These are phyloP conservation scores for Illadopsis cleaveri DNA, from an alignment of 2,113 vertebrate species.

Conservation along the genomic window DNA sequence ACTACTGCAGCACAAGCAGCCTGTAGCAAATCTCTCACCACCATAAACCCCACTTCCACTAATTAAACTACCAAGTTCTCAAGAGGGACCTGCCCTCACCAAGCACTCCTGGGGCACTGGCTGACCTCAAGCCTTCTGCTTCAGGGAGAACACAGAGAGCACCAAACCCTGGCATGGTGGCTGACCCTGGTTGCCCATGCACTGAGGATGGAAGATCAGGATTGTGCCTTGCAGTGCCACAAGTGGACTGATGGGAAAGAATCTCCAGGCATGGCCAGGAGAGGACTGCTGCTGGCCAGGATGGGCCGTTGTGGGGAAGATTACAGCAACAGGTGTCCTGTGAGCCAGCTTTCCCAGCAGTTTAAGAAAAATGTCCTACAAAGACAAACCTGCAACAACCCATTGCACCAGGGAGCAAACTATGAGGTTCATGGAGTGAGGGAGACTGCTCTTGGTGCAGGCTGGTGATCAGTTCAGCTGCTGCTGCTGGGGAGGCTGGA, in stretches of 20 bases:
- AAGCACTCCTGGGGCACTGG: fast-evolving
- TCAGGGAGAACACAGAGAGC: not conserved
- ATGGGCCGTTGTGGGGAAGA: too few species aligned
- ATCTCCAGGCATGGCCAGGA: not conserved
- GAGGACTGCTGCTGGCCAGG: not conserved
- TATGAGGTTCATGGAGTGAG: fast-evolving
- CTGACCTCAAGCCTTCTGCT: not conserved
- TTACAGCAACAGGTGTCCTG: fast-evolving
- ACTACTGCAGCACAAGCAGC: not conserved
- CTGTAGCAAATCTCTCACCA: not conserved
- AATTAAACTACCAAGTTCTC: not conserved
- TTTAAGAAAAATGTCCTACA: not conserved
- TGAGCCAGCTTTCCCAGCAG: not conserved
- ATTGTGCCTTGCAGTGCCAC: fast-evolving
- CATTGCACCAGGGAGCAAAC: fast-evolving
- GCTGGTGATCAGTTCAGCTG: not conserved
- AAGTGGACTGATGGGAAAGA: not conserved
- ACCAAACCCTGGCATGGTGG: not conserved
- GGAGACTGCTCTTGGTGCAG: not conserved
- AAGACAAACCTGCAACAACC: fast-evolving
- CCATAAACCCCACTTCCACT: not conserved
- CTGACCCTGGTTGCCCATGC: fast-evolving
- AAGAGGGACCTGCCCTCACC: not conserved
- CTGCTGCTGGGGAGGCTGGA: not conserved
- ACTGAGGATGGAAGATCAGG: not conserved